A percentile compares a stretch with the other conserved stretches of the same genome.
These are phyloP conservation scores for Tetranychus truncatus DNA, from an alignment of 2,888 invertebrate species.

Conservation along the genomic window DNA sequence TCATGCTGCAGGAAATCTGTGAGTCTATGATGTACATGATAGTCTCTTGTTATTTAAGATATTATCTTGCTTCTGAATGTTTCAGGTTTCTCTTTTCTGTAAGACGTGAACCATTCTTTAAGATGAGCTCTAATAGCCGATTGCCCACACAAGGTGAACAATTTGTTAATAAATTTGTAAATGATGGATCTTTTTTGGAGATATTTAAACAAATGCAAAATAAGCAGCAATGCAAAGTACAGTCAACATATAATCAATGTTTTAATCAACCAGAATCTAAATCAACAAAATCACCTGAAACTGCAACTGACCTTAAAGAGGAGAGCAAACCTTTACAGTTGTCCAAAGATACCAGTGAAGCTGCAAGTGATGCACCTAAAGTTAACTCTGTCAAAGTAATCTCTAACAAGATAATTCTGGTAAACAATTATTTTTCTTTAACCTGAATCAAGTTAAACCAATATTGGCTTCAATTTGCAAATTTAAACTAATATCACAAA, in stretches of 20 bases:
- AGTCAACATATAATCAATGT: constrained; percentile 45
- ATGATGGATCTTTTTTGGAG: constrained; percentile 75
- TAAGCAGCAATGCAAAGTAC: constrained; percentile 58
- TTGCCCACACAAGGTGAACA: neutral
- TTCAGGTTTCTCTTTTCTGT: no score
- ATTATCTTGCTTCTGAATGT: no score
- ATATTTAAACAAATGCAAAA: constrained; percentile 71
- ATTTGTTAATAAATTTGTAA: constrained; percentile 43
- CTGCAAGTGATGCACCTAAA: no score
- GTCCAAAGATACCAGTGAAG: no score
- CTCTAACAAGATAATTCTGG: no score
- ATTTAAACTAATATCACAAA: neutral
- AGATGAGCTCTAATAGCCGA: neutral
- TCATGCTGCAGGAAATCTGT: no score
- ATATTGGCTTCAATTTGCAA: no score
- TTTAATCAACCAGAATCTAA: neutral
- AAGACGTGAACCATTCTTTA: neutral
- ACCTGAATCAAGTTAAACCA: neutral
- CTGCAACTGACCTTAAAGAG: neutral
- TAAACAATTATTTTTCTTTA: no score
- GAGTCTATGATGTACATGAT: no score
- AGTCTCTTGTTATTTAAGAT: no score
- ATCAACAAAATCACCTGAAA: neutral
- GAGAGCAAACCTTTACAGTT: neutral
- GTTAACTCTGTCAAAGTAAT: no score